phyloP scores from a whole-genome alignment of 2,113 vertebrate species.

The Gobiocypris rarus region DNA sequence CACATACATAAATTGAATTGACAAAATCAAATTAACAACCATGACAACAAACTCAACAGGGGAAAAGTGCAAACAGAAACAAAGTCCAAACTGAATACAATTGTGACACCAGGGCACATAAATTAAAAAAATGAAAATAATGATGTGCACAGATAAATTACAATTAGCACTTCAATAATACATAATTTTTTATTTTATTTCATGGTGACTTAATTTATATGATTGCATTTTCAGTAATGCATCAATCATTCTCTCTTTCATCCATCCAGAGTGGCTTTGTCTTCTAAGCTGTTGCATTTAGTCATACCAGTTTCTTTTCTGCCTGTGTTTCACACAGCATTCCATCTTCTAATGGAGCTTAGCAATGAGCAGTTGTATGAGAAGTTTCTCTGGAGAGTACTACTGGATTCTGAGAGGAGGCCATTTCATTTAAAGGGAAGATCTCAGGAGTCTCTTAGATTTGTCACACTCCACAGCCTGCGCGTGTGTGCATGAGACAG shows the following conservation, averaged over 20 bases:
- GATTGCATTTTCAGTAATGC: not conserved
- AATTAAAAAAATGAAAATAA: no score
- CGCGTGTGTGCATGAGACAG: slow-evolving; percentile 6
- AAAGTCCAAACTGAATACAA: no score
- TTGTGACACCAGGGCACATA: no score
- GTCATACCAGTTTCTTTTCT: slow-evolving; percentile 14
- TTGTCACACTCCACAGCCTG: slow-evolving; percentile 52
- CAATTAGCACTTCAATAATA: no score
- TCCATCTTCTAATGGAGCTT: slow-evolving; percentile 55
- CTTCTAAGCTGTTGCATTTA: slow-evolving; percentile 7
- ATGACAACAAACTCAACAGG: no score
- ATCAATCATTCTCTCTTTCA: not conserved
- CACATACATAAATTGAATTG: no score
- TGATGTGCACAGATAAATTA: no score
- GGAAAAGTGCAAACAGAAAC: no score
- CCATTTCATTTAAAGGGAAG: slow-evolving; percentile 56
- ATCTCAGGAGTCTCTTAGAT: slow-evolving; percentile 55
- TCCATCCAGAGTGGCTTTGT: not conserved
- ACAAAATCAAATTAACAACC: no score
- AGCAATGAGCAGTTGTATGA: slow-evolving; percentile 52
- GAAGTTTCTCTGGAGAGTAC: slow-evolving; percentile 42
- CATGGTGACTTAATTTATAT: not conserved
- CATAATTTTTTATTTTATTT: no score
- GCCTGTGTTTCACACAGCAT: slow-evolving; percentile 32
- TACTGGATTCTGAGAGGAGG: slow-evolving; percentile 47